phyloP scores from a whole-genome alignment of 1,140 invertebrate genomes.

The Catajapyx aquilonaris region DNA sequence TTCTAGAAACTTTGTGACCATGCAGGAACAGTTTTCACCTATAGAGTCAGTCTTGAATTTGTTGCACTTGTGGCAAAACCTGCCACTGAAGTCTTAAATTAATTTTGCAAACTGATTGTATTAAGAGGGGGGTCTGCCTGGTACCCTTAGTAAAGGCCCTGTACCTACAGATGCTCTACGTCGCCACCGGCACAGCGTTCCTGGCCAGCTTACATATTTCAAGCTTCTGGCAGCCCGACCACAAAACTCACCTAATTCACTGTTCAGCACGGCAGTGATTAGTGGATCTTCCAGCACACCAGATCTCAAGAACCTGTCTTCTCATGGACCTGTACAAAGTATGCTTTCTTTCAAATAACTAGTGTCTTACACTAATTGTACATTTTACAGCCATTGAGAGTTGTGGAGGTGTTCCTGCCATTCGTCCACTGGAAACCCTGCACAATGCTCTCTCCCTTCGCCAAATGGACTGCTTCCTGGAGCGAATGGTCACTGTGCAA shows the following conservation, averaged over 20 bases:
- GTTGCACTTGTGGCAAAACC: no score
- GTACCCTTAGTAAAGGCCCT: no score
- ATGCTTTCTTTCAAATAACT: constrained; percentile 2
- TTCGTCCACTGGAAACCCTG: constrained; percentile 81
- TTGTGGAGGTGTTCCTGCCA: constrained; percentile 74
- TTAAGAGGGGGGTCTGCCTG: no score
- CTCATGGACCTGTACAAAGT: constrained; percentile 17
- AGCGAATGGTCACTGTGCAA: constrained; percentile 43
- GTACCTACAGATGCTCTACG: constrained; percentile 39
- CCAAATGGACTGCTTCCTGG: constrained; percentile 71
- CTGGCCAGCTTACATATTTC: constrained; percentile 78
- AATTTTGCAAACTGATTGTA: no score
- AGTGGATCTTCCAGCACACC: constrained; percentile 77
- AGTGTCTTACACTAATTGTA: constrained; percentile 4
- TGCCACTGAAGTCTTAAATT: no score
- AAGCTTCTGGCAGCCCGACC: constrained; percentile 54
- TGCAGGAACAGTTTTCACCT: no score
- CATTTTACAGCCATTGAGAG: constrained; percentile 41
- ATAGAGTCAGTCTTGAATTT: no score
- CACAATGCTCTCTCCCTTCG: constrained; percentile 84
- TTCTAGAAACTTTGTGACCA: no score
- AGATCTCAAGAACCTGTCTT: constrained; percentile 67
- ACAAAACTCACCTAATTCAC: constrained; percentile 42
- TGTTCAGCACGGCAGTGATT: constrained; percentile 86
- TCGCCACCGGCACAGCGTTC: constrained; percentile 79